Evolutionary conservation across 2,888 invertebrate genomes (phyloP).

Genomic region (Sphinx pinastri): DNA sequence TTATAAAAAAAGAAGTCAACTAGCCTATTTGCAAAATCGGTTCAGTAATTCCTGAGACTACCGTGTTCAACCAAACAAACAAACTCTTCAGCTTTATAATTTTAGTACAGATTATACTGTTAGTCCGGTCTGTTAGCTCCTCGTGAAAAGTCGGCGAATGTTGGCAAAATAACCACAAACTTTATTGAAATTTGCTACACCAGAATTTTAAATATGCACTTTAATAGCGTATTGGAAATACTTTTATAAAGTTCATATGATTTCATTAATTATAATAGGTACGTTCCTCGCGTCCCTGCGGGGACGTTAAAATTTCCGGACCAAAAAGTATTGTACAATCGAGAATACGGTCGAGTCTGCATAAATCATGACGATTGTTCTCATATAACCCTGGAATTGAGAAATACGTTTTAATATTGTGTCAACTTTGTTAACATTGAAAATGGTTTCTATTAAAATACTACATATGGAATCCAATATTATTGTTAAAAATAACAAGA

Average conservation of each 20-base stretch:
- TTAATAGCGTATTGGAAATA: not conserved
- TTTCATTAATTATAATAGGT: not conserved
- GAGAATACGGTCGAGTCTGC: not conserved
- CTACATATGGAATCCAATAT: not conserved
- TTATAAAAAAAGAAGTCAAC: too few relatives aligned
- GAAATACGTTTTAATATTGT: not conserved
- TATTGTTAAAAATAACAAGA: too few relatives aligned
- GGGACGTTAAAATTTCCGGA: not conserved
- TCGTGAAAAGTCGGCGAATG: too few relatives aligned
- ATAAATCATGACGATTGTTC: constrained; percentile 7
- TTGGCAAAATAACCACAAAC: too few relatives aligned
- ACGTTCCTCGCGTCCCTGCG: not conserved
- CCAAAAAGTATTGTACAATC: constrained; percentile 1
- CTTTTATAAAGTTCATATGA: not conserved
- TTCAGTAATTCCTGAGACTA: too few relatives aligned
- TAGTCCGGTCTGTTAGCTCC: too few relatives aligned
- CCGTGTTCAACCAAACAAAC: too few relatives aligned
- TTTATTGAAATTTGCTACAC: not conserved
- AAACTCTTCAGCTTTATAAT: too few relatives aligned
- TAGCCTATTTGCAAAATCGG: too few relatives aligned
- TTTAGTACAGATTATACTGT: too few relatives aligned
- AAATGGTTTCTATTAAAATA: not conserved
- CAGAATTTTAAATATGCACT: not conserved
- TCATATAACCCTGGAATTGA: not conserved
- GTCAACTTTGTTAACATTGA: constrained; percentile 10